Base-by-base conservation (phyloP, 2,797 vertebrate species). In the Periparus ater region DNA sequence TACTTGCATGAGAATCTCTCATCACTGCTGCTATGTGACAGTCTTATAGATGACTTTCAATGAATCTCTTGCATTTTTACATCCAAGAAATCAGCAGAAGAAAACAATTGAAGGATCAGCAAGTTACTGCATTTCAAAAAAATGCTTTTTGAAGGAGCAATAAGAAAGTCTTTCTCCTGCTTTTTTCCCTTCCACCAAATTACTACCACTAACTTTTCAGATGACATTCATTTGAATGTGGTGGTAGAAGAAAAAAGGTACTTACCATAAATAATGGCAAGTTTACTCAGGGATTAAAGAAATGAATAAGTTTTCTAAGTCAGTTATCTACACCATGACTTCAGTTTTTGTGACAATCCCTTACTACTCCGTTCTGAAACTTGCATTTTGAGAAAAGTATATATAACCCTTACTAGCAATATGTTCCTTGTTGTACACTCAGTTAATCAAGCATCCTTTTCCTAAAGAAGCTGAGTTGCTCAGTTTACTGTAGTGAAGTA, bases 221-320 rank as follows among this genome's bases (percentile, higher is more conserved):
- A 95, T 97, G 97, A 96, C 91, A 96, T 97, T 97, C 96, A 97
- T 98, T 98, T 97, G 97, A 96, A 92, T 96, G 85, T 93, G 95
- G 87, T 96, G 94, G 96, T 96, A 97, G 81, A 96, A 95, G 82
- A 89, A 95, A 91, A 96, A 96, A 91, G 71, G 89, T 90, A 97
- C 95, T 97, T 97, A 93, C 86, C 91, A 89, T 97, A 95, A 97
- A 71, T 97, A 95, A 96, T 96, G 97, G 97, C 77, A 72, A 96
- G 93, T 97, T 95, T 97, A 97, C 98, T 98, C 98, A 98, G 86
- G 97, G 97, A 97, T 96, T 97, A 96, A 84, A 97, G 96, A 97
- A 97, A 96, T 82, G 7, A 95, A 8, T 96, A 95, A 61, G 18
- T 85, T 95, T 95, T 96, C 94, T 95, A 95, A 77, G 93, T 96